Conservation (phyloP, 2,888 invertebrate species). For the Andricus quercusramuli region DNA sequence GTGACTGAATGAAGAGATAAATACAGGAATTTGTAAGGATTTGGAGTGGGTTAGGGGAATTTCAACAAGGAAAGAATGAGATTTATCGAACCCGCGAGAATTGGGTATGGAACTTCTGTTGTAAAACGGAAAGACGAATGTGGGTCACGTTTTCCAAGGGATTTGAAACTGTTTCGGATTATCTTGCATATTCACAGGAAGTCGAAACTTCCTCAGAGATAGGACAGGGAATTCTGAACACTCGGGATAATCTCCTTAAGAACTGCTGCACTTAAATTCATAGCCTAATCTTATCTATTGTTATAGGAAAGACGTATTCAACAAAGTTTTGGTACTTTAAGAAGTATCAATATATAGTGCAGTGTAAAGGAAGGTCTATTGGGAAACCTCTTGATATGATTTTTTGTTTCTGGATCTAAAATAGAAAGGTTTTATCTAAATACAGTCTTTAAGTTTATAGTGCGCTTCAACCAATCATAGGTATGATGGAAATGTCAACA, state of each 20-base stretch:
- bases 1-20: background rate
- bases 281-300: background rate
- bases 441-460: no score
- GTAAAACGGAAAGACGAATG: slow-evolving; percentile 16
- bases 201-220: slow-evolving; percentile 11
- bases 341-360: no score
- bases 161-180: slow-evolving; percentile 29
- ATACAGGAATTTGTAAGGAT: slow-evolving; percentile 18
- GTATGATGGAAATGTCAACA: no score
- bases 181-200: slow-evolving; percentile 27
- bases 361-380: no score
- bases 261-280: background rate
- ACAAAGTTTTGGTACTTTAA: background rate
- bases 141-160: slow-evolving; percentile 29
- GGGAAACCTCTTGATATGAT: no score
- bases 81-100: slow-evolving; percentile 32
- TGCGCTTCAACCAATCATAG: no score
- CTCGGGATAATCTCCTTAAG: background rate
- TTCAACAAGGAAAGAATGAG: slow-evolving; percentile 14
- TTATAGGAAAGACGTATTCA: background rate
- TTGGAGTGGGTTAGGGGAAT: slow-evolving; percentile 19
- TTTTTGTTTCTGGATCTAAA: no score
- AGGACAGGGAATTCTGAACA: background rate
- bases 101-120: background rate
- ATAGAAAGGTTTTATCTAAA: no score